Base-by-base conservation (phyloP, 2,888 invertebrate genomes). In the Papilio elwesi region DNA sequence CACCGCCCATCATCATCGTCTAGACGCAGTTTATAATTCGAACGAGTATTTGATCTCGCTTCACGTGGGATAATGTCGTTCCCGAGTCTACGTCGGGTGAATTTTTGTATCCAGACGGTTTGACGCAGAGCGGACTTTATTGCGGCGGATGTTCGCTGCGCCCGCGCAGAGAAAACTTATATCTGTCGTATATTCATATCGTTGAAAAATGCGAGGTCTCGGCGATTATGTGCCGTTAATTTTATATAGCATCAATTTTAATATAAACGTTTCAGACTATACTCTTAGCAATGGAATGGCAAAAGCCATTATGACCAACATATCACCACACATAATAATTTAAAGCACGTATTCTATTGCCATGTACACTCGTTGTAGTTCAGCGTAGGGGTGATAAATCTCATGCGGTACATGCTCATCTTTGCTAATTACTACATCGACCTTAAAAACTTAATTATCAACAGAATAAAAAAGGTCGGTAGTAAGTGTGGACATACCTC, bases 51-150 rank as follows among this genome's bases (percentile, higher is more conserved):
- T 43, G 65, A 57, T 71, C 65, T 65, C 36, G 16, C n/a, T 55
- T 55, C 57, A 65, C 64, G 51, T 26, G 47, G 52, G 51, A 51
- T 51, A 51, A 12, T 48, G 70, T 70, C 70, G 70, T 64, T n/a
- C 15, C 15, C 59, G 15, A 36, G 49, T 68, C 57, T 64, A 15
- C 52, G 66, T 52, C 15, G 16, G n/a, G 38, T 51, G 16, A n/a
- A 66, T 55, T n/a, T 65, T 48, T 16, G 57, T 43, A n/a, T 11
- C 51, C 67, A 71, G 71, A 71, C 52, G 47, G 62, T 38, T 71
- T 71, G 67, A 71, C 63, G 68, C 62, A 68, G 16, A 13, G 52
- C 52, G 71, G 67, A 53, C 36, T 67, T 71, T 71, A 70, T 70
- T 53, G 52, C 53, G 26, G 4, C 13, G 63, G 52, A 63, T 63